A percentile compares a stretch with the other conserved stretches of the same genome.
These are phyloP conservation scores for Mus pahari DNA, from an alignment of 2,113 vertebrate species.

Conservation along the genomic window DNA sequence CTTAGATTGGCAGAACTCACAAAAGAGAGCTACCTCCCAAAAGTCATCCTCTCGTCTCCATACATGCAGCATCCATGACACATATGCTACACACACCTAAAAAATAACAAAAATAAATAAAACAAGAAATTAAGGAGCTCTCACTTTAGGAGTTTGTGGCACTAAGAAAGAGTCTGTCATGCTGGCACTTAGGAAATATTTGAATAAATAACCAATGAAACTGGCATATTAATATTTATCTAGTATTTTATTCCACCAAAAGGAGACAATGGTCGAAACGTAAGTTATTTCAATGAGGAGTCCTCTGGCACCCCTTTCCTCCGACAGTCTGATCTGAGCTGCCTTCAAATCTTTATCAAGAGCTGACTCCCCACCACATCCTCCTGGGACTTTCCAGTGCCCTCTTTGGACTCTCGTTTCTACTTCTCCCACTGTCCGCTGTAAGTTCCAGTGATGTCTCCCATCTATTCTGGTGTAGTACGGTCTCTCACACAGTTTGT, in stretches of 20 bases:
- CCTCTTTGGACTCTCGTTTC: background rate
- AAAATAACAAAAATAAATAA: background rate
- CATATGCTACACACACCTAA: background rate
- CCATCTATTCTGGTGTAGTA: background rate
- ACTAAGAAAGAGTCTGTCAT: background rate
- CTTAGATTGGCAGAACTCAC: background rate
- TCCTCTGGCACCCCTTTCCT: background rate
- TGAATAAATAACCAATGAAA: conserved; percentile 4
- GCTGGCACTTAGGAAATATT: background rate
- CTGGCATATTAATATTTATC: conserved; percentile 1
- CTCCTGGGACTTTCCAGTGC: background rate
- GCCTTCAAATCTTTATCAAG: background rate
- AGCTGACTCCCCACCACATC: background rate
- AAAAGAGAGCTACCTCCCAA: background rate
- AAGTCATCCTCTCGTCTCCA: background rate
- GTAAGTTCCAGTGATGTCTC: background rate
- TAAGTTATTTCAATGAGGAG: background rate
- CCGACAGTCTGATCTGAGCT: background rate
- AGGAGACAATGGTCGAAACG: background rate
- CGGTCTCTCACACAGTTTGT: background rate
- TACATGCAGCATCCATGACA: background rate
- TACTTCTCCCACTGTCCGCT: background rate
- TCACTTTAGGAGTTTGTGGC: background rate
- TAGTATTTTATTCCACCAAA: conserved; percentile 10
- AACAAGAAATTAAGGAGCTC: background rate